Evolutionary conservation across 2,888 invertebrate species (phyloP).

Genomic region (Amblyjoppa proteus): DNA sequence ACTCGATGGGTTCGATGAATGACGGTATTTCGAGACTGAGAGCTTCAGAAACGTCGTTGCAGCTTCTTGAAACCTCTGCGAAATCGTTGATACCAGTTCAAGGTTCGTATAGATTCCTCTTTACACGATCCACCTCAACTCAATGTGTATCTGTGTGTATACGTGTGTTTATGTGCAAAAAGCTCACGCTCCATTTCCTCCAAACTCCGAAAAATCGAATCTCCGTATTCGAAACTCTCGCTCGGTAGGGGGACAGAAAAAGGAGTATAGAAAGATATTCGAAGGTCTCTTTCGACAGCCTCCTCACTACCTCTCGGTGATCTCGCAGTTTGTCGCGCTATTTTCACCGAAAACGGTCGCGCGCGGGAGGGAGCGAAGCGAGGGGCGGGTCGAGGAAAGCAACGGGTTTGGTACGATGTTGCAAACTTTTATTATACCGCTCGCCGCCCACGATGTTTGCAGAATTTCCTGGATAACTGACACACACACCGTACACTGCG

Average conservation of each 20-base stretch:
- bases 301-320: slow-evolving; percentile 5
- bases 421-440: slow-evolving; percentile 59
- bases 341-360: slow-evolving; percentile 49
- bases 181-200: slow-evolving; percentile 38
- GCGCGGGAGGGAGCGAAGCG: background rate
- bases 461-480: slow-evolving; percentile 53
- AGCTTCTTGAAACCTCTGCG: slow-evolving; percentile 16
- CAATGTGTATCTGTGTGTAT: background rate
- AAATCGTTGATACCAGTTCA: slow-evolving; percentile 1
- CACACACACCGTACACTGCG: slow-evolving; percentile 22
- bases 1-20: background rate
- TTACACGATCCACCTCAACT: slow-evolving; percentile 8
- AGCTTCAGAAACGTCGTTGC: slow-evolving; percentile 28
- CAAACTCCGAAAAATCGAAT: slow-evolving; percentile 43
- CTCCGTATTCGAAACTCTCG: slow-evolving; percentile 16
- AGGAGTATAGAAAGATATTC: slow-evolving; percentile 39
- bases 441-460: slow-evolving; percentile 58
- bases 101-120: slow-evolving; percentile 1
- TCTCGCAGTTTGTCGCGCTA: slow-evolving; percentile 56
- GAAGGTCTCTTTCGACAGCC: slow-evolving; percentile 39
- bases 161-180: slow-evolving; percentile 16
- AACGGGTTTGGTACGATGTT: slow-evolving; percentile 19
- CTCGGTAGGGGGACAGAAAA: slow-evolving; percentile 22
- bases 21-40: background rate
- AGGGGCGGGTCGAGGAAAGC: background rate